Base-by-base conservation (phyloP, 2,113 vertebrate genomes). In the Halcyon senegalensis region DNA sequence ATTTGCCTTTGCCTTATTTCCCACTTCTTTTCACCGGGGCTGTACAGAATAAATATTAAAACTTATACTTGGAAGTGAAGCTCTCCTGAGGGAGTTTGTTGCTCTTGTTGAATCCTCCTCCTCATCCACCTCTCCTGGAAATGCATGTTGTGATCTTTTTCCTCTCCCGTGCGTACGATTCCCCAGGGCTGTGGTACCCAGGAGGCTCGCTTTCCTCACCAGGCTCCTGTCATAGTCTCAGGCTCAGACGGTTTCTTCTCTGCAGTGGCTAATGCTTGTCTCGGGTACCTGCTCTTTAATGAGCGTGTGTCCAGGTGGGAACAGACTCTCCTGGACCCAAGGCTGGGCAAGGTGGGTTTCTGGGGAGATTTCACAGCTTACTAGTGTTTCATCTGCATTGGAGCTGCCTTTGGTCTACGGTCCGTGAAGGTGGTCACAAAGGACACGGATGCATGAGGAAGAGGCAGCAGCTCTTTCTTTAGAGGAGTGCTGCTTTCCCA, bases 31-130 rank as follows among this genome's bases (percentile, higher is more conserved):
- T 91, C 62, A 30, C 59, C 4, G 7, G 84, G 74, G 84, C 80
- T 91, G 73, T 91, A 84, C 63, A 92, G 91, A 97, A 96, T 96
- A 96, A 97, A 97, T 96, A 96, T 80, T 95, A 96, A 95, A 96
- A 94, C 41, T 81, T 89, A 20, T 35, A 72, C 30, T 91, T 0
- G 3, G 46, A 87, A 95, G 37, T 73, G 81, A 89, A 90, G 51
- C 64, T 93, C 31, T 93, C 94, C 72, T 84, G 66, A 21, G 90
- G 91, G 94, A 94, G 18, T 96, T 96, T 77, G 85, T 70, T 92
- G 90, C 69, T 96, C 41, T 78, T 87, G 48, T 87, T 87, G 84
- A 84, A 92, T 94, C 87, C 76, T 94, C 69, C 94, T 94, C 76
- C 90, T 94, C 80, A 91, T 93, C 76, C 73, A 80, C 5, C 55